Evolutionary conservation across 1,140 invertebrate genomes (phyloP).

Genomic region (Choristoneura fumiferana): DNA sequence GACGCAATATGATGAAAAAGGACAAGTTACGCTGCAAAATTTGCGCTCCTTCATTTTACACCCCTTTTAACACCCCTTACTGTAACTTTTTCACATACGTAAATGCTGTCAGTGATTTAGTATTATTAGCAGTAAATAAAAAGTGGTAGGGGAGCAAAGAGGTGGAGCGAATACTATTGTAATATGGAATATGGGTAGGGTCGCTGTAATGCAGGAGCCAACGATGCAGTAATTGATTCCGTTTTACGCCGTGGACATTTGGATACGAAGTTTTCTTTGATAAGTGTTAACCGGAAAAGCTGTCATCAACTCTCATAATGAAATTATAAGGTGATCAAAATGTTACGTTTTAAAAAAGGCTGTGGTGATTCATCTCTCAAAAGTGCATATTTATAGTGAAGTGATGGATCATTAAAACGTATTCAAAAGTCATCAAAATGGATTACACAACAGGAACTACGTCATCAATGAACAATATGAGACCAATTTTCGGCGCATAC

Average conservation of each 20-base stretch:
- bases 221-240: slow-evolving; percentile 73
- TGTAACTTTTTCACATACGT: slow-evolving; percentile 48
- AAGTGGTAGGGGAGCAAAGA: slow-evolving; percentile 75
- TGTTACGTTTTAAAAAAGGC: neutral
- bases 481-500: slow-evolving; percentile 85
- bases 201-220: slow-evolving; percentile 47
- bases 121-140: slow-evolving; percentile 77
- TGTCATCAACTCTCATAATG: neutral
- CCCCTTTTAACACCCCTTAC: slow-evolving; percentile 35
- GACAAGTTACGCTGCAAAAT: too few species aligned
- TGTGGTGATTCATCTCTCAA: slow-evolving; percentile 21
- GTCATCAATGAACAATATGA: slow-evolving; percentile 80
- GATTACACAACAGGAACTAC: slow-evolving; percentile 73
- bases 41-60: slow-evolving; percentile 37
- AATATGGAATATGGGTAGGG: slow-evolving; percentile 55
- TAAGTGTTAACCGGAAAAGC: neutral
- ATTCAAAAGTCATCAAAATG: slow-evolving; percentile 68
- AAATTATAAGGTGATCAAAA: neutral
- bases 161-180: slow-evolving; percentile 73
- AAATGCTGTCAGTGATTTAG: slow-evolving; percentile 64
- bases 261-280: slow-evolving; percentile 22
- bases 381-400: slow-evolving; percentile 54
- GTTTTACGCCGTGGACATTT: slow-evolving; percentile 53
- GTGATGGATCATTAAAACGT: slow-evolving; percentile 52
- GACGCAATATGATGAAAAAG: too few species aligned